Base-by-base conservation (phyloP, 2,888 invertebrate species). In the Odontomyia ornata region DNA sequence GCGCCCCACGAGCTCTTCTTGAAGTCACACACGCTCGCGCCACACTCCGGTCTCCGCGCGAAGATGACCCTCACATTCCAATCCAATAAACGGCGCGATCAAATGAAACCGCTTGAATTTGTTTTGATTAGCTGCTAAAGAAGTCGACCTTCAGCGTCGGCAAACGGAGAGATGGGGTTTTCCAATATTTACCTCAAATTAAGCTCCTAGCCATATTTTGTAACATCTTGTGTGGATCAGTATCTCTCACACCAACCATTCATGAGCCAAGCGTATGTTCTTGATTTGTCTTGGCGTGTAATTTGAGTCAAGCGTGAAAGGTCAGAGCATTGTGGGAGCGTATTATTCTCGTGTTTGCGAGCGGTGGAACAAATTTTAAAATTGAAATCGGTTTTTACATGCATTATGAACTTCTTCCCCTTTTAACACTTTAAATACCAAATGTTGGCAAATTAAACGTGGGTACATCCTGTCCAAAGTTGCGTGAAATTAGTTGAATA, bases 11-110 rank as follows among this genome's bases (percentile, higher is more conserved):
- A 4, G 13, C 9, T 52, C 52, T 52, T 52, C 62, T 27, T 25
- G 7, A 25, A 60, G 57, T 9, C 36, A 4, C 21, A 25, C 57
- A 60, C 57, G 57, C 18, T 60, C 5, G 57, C 57, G 21, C 7
- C 23, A 60, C 57, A n/a, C n/a, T n/a, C n/a, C n/a, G n/a, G n/a
- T n/a, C n/a, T 60, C 57, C 57, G 25, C 36, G 2, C 7, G 23
- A 60, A 64, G 64, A 65, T 21, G 65, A 65, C 65, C 65, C 65
- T 64, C 65, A 21, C 65, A 65, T 65, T 65, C 36, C 65, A 4
- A 36, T 27, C 65, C 65, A 5, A 18, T 28, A 36, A 36, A 18
- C 4, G 36, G 65, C 46, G 69, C 69, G 69, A 30, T n/a, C 11
- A 18, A n/a, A 43, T 47, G 36, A 65, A 65, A 65, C 11, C 18